Conservation (phyloP, 2,113 vertebrate species). For the Glareola pratincola region DNA sequence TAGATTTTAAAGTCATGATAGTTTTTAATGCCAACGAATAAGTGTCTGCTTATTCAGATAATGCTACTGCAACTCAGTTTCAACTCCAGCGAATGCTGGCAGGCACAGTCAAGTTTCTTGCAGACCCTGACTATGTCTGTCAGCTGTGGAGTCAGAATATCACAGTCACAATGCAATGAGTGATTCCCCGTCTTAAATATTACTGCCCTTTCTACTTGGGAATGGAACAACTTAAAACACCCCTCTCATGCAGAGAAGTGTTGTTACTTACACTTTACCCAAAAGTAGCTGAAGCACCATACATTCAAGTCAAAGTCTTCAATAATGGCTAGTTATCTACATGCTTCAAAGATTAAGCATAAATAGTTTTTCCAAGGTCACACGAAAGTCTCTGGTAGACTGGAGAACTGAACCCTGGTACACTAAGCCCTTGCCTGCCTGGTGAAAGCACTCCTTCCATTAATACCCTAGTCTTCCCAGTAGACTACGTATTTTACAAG, state of each 20-base stretch:
- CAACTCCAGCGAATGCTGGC: neutral
- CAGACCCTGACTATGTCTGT: neutral
- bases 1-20: constrained; percentile 17
- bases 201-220: neutral
- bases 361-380: neutral
- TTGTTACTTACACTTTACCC: neutral
- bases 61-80: constrained; percentile 36
- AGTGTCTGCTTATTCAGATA: constrained; percentile 33
- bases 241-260: neutral
- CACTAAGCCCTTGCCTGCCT: neutral
- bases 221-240: neutral
- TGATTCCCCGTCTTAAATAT: neutral
- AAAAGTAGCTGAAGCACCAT: neutral
- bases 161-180: neutral
- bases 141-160: neutral
- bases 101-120: neutral
- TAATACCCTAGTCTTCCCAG: neutral
- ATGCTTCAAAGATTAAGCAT: neutral
- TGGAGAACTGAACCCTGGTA: neutral
- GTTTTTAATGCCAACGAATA: constrained; percentile 25
- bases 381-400: neutral
- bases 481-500: neutral
- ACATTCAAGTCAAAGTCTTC: neutral
- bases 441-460: neutral
- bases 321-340: neutral